A percentile compares a stretch with the other conserved stretches of the same genome.
These are phyloP conservation scores for Jacana jacana DNA, from an alignment of 2,113 vertebrate species.

Conservation along the genomic window DNA sequence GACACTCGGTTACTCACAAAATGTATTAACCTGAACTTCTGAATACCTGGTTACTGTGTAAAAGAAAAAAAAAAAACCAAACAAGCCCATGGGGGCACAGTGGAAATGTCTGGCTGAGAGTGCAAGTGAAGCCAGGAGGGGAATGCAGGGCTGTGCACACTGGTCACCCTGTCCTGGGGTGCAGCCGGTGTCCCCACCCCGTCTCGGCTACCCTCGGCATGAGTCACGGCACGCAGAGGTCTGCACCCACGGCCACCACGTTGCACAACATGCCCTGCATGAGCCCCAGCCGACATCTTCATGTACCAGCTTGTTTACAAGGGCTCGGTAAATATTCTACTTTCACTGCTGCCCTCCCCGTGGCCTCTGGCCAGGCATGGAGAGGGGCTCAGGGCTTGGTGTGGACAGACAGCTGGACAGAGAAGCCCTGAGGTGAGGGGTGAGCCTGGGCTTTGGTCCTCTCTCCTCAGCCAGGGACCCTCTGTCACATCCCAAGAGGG, in stretches of 20 bases:
- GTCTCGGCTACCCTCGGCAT: rapidly evolving
- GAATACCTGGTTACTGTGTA: slow-evolving; percentile 23
- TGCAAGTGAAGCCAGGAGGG: not conserved
- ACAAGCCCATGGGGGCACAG: not conserved
- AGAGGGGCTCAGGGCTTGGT: not conserved
- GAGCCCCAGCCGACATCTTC: rapidly evolving
- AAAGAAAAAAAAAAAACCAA: not conserved
- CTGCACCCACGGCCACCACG: rapidly evolving
- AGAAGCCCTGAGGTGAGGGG: rapidly evolving
- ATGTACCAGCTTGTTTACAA: not conserved
- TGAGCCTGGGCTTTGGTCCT: rapidly evolving
- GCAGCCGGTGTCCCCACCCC: not conserved
- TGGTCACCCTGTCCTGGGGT: rapidly evolving
- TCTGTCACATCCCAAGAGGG: rapidly evolving
- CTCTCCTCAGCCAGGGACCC: not conserved
- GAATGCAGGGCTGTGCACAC: not conserved
- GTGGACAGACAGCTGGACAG: not conserved
- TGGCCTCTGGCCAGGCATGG: not conserved
- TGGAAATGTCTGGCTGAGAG: not conserved
- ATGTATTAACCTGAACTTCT: slow-evolving; percentile 16
- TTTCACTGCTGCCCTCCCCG: not conserved
- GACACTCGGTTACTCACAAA: not conserved
- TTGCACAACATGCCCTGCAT: rapidly evolving
- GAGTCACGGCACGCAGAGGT: rapidly evolving
- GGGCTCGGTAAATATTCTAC: not conserved